Conservation (phyloP, 2,113 vertebrate genomes). For the Panthera leo region DNA sequence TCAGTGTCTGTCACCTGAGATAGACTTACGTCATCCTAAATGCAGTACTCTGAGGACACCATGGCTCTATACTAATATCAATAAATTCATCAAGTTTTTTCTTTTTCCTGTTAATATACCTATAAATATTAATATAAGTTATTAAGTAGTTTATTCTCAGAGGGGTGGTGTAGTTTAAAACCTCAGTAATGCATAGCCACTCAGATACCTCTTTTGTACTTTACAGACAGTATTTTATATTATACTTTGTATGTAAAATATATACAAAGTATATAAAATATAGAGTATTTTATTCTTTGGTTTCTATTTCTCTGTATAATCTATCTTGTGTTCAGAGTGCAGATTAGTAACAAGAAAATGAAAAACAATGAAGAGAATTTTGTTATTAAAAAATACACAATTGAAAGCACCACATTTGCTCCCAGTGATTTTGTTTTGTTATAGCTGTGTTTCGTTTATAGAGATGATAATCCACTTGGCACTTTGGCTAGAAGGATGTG, state of each 20-base stretch:
- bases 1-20: not conserved
- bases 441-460: slow-evolving; percentile 27
- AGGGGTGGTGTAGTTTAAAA: not conserved
- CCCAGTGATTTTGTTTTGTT: not conserved
- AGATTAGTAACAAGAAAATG: slow-evolving; percentile 28
- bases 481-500: not conserved
- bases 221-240: not conserved
- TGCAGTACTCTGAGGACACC: not conserved
- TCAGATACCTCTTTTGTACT: not conserved
- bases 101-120: not conserved
- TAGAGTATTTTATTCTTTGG: not conserved
- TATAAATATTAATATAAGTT: slow-evolving; percentile 25
- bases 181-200: not conserved
- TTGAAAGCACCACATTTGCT: not conserved
- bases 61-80: not conserved
- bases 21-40: not conserved
- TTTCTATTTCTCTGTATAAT: slow-evolving; percentile 18
- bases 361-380: slow-evolving; percentile 1
- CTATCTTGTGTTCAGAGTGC: not conserved
- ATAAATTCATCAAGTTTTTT: not conserved
- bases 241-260: too few relatives aligned
- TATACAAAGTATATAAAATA: too few relatives aligned
- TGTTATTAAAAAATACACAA: not conserved
- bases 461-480: not conserved
- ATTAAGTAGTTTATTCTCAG: slow-evolving; percentile 25